Evolutionary conservation across 2,797 vertebrate species (phyloP).

Genomic region (Coregonus suidteri): DNA sequence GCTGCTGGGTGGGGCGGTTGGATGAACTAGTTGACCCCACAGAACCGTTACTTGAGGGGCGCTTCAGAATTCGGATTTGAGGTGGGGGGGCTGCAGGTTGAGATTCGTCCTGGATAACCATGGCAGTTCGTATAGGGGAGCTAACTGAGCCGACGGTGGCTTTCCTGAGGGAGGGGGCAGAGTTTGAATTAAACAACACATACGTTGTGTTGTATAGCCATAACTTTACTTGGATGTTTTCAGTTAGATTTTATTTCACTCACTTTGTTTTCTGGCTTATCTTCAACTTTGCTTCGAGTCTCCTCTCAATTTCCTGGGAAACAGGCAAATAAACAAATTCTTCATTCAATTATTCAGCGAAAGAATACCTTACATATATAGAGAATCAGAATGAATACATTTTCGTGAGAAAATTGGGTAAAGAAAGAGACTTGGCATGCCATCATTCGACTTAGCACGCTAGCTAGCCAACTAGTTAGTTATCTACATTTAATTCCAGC

Average conservation of each 20-base stretch:
- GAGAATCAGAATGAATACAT: background rate
- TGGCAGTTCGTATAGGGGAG: conserved; percentile 85
- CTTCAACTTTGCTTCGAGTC: conserved; percentile 93
- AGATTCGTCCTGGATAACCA: conserved; percentile 94
- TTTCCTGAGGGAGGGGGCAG: conserved; percentile 72
- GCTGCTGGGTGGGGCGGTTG: conserved; percentile 83
- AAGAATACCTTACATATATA: background rate
- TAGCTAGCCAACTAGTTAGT: background rate
- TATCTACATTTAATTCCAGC: background rate
- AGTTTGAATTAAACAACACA: background rate
- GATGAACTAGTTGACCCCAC: conserved; percentile 74
- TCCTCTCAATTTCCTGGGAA: conserved; percentile 91
- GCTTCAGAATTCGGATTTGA: conserved; percentile 94
- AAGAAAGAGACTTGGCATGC: background rate
- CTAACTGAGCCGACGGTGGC: conserved; percentile 67
- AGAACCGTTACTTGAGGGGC: conserved; percentile 88
- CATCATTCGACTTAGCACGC: background rate
- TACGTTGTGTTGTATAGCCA: background rate
- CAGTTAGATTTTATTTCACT: conserved; percentile 43
- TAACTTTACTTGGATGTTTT: background rate
- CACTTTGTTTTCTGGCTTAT: conserved; percentile 93
- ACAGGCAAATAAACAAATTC: background rate
- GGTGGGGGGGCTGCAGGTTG: conserved; percentile 88
- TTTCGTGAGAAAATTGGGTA: background rate
- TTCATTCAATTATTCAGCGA: background rate